A percentile compares a stretch with the other conserved stretches of the same genome.
Evolutionary conservation across 2,888 invertebrate genomes (phyloP).

Genomic region (Lithophane semibrunnea): DNA sequence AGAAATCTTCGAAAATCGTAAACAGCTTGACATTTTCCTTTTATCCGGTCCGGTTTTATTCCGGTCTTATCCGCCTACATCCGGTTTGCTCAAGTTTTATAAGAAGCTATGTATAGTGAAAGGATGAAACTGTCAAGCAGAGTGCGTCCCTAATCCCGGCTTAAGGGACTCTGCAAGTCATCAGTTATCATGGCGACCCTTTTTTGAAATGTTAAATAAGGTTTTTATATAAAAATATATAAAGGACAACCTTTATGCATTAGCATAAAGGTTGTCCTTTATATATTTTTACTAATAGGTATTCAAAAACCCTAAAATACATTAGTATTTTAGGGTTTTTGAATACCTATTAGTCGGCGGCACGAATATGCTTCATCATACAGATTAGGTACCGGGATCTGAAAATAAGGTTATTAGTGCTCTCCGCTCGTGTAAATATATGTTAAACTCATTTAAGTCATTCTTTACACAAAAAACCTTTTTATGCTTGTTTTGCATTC

Average conservation of each 20-base stretch:
- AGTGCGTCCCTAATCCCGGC: slow-evolving; percentile 66
- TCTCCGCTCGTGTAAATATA: not conserved
- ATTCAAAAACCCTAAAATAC: slow-evolving; percentile 52
- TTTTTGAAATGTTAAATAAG: slow-evolving; percentile 62
- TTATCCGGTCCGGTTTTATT: slow-evolving; percentile 22
- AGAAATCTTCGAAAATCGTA: slow-evolving; percentile 23
- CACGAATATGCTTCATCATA: slow-evolving; percentile 46
- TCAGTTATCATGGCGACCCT: slow-evolving; percentile 57
- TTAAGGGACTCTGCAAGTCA: slow-evolving; percentile 65
- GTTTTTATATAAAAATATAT: slow-evolving; percentile 52
- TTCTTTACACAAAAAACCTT: not conserved
- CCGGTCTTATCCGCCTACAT: slow-evolving; percentile 33
- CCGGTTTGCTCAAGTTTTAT: slow-evolving; percentile 65
- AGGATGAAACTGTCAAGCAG: slow-evolving; percentile 66
- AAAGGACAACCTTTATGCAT: slow-evolving; percentile 56
- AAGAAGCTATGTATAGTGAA: slow-evolving; percentile 64
- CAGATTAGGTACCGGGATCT: slow-evolving; percentile 15
- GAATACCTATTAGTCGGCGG: slow-evolving; percentile 23
- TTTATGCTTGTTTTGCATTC: not conserved
- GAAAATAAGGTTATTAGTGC: slow-evolving; percentile 23
- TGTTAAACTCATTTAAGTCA: too few relatives aligned
- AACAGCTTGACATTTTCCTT: slow-evolving; percentile 27
- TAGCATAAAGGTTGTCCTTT: too few relatives aligned
- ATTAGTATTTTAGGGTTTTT: slow-evolving; percentile 56
- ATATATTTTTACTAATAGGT: slow-evolving; percentile 16